Evolutionary conservation across 1,140 invertebrate species (phyloP), one percentile per base, ranked within the genome.

Genomic region (Phocides pigmalion): DNA sequence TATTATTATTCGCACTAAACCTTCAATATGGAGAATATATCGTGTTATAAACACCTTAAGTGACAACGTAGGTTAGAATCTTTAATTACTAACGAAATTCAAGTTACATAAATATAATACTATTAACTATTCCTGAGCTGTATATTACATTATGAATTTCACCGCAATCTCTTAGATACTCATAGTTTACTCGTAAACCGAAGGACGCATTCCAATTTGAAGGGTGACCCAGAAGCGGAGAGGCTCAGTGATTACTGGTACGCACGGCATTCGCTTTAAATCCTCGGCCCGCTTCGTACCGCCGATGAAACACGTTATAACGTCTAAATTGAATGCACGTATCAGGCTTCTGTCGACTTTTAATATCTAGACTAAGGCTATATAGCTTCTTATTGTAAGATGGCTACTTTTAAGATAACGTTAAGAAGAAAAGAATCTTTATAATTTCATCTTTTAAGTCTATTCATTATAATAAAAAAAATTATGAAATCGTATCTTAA

Each of bases 161-260:
- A 62, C 64, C 66, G 64, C 75, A 63, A 70, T 22, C 32, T 19
- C 16, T 54, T 15, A 22, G 11, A 41, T 12, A 19, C 11, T 25
- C 12, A 25, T 54, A 54, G n/a, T 20, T 22, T n/a, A 41, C 17
- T n/a, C 39, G 19, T 39, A 54, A 54, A 56, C 16, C 19, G 9
- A 56, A 56, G 39, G 53, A 56, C 53, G 39, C 53, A 56, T 56
- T 56, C 53, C 53, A 56, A 28, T 56, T 56, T 56, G 12, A 56
- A 42, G 53, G 53, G 53, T 56, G 53, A 56, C 53, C 53, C 39
- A 56, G 2, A 56, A 42, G 37, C 37, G 47, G 12, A 15, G 37
- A 11, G 39, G 39, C 22, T 58, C 39, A 58, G 41, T 58, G 41
- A 58, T 46, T 58, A 35, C 54, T 11, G 41, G 41, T 39, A 58